Conservation (phyloP, 2,888 invertebrate genomes). For the Yponomeuta malinellus region DNA sequence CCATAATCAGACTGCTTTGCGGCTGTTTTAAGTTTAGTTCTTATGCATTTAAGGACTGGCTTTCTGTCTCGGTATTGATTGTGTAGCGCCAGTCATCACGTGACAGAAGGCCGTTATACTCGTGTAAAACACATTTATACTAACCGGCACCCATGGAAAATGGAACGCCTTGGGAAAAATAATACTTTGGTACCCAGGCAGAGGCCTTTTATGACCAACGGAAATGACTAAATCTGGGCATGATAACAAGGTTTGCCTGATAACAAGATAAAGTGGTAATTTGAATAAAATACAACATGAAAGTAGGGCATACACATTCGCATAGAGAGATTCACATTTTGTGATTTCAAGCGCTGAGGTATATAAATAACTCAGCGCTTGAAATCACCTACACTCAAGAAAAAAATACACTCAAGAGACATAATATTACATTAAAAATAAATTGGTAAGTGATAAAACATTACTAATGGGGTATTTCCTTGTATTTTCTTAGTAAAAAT, state of each 20-base stretch:
- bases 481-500: no score
- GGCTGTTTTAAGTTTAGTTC: no score
- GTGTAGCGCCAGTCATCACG: constrained; percentile 4
- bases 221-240: constrained; percentile 14
- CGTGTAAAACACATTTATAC: constrained; percentile 12
- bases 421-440: no score
- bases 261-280: background rate
- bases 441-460: no score
- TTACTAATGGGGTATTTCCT: no score
- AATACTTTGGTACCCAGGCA: background rate
- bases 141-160: constrained; percentile 15
- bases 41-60: background rate
- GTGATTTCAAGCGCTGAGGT: no score
- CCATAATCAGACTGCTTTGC: no score
- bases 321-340: no score
- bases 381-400: no score
- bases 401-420: no score
- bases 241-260: background rate
- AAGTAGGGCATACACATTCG: background rate
- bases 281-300: background rate
- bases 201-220: constrained; percentile 15
- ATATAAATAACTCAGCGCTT: no score
- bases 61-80: background rate
- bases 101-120: constrained; percentile 11
- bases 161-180: constrained; percentile 12